Evolutionary conservation across 2,888 invertebrate species (phyloP).

Genomic region (Halictus ligatus): DNA sequence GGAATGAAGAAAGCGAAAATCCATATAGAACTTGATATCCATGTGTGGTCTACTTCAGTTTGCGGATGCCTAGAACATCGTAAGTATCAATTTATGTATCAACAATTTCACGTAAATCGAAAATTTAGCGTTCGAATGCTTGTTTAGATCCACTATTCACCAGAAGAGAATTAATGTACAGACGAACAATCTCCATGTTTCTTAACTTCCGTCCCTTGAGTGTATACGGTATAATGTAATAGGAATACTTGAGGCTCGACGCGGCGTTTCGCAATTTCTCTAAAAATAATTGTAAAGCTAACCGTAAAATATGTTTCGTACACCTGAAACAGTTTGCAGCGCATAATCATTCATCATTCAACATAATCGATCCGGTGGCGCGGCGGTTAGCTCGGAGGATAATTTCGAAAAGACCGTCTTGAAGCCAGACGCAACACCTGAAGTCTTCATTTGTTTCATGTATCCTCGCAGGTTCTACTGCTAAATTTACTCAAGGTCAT

Average conservation of each 20-base stretch:
- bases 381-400: background rate
- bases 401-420: background rate
- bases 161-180: too few relatives aligned
- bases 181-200: too few relatives aligned
- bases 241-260: too few relatives aligned
- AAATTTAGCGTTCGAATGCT: too few relatives aligned
- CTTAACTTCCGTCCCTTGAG: too few relatives aligned
- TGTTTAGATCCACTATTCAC: too few relatives aligned
- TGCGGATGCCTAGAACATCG: too few relatives aligned
- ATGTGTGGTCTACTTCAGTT: too few relatives aligned
- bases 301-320: background rate
- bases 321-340: background rate
- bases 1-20: background rate
- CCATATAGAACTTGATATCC: too few relatives aligned
- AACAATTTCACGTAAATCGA: too few relatives aligned
- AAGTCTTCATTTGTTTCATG: conserved; percentile 3
- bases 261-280: background rate
- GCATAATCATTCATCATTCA: background rate
- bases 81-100: too few relatives aligned
- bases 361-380: background rate
- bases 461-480: background rate
- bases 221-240: too few relatives aligned
- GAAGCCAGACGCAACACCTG: background rate
- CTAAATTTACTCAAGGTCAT: conserved; percentile 2
- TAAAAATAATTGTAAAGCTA: background rate